Evolutionary conservation across 2,797 vertebrate genomes (phyloP).

Genomic region (Chloroceryle inda): DNA sequence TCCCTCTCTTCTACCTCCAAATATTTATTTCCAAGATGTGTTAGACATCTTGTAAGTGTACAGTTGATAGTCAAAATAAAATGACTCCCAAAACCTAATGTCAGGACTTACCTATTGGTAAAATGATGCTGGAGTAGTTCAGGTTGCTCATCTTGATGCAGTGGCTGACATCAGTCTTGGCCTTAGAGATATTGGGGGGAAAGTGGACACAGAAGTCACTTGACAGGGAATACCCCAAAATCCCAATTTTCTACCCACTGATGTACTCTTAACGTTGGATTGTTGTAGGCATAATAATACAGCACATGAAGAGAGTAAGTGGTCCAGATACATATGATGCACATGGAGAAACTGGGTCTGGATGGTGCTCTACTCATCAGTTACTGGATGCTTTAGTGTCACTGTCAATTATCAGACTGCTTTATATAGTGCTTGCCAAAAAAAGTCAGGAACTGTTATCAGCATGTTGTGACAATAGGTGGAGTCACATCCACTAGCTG

Average conservation of each 20-base stretch:
- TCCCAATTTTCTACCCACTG: neutral
- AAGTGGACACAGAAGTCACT: neutral
- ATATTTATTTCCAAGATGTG: neutral
- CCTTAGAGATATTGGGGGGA: neutral
- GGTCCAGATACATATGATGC: neutral
- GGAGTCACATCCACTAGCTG: neutral
- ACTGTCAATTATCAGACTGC: neutral
- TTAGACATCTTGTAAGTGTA: neutral
- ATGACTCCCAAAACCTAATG: neutral
- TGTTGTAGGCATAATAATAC: neutral
- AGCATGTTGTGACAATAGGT: fast-evolving
- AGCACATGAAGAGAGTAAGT: neutral
- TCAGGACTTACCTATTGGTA: neutral
- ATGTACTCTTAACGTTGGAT: no score
- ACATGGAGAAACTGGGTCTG: neutral
- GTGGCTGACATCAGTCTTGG: neutral
- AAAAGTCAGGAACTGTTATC: neutral
- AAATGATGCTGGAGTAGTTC: neutral
- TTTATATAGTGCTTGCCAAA: neutral
- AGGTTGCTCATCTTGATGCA: neutral
- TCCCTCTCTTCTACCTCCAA: neutral
- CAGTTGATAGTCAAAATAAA: neutral
- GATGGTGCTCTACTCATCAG: neutral
- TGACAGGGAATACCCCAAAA: neutral
- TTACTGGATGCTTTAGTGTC: neutral